These are phyloP conservation scores for Ptiloglossa arizonensis DNA, from an alignment of 1,140 invertebrate genomes.

Conservation along the genomic window DNA sequence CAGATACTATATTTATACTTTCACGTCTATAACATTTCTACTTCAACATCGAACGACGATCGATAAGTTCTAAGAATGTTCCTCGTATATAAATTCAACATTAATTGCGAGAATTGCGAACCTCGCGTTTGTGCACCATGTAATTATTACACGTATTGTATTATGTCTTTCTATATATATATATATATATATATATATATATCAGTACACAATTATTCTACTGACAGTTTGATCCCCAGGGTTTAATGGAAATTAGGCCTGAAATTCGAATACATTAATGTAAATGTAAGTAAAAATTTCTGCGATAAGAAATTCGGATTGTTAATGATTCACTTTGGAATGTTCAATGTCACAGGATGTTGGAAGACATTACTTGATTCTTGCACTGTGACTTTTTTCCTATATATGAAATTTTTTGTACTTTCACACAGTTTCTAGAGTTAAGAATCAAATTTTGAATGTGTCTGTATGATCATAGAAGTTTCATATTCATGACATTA, in stretches of 20 bases:
- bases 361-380: constrained; percentile 49
- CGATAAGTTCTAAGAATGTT: constrained; percentile 56
- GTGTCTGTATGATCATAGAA: not conserved
- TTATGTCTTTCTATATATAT: constrained; percentile 30
- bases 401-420: constrained; percentile 51
- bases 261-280: constrained; percentile 10
- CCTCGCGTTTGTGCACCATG: constrained; percentile 39
- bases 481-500: constrained; percentile 2
- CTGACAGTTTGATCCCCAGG: constrained; percentile 54
- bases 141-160: constrained; percentile 40
- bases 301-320: constrained; percentile 48
- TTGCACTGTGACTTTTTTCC: constrained; percentile 20
- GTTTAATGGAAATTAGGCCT: constrained; percentile 58
- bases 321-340: constrained; percentile 57
- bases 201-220: constrained; percentile 52
- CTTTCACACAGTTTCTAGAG: constrained; percentile 39
- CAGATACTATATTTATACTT: constrained; percentile 49
- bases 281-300: constrained; percentile 27
- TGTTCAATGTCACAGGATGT: constrained; percentile 53
- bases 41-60: constrained; percentile 50
- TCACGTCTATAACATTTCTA: constrained; percentile 55
- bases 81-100: constrained; percentile 41
- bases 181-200: too few relatives aligned
- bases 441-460: constrained; percentile 41
- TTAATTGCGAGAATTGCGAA: not conserved